These are phyloP conservation scores for Pseudocheirus occidentalis DNA, from an alignment of 2,797 vertebrate genomes.

Conservation along the genomic window DNA sequence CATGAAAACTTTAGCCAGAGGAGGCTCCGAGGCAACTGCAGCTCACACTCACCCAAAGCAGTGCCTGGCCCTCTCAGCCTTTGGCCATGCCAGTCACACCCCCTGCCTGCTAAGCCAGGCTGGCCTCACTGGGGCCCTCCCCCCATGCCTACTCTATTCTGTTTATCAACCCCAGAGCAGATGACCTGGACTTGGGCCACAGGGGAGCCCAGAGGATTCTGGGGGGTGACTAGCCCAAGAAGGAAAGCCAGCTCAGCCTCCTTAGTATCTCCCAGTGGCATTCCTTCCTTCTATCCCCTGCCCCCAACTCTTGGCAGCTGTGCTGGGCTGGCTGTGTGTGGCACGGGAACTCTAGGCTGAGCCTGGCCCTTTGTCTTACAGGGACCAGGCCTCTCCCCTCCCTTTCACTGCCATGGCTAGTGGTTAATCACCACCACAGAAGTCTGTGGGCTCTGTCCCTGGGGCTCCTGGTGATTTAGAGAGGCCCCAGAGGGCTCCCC, in stretches of 20 bases:
- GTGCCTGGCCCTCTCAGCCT: no score
- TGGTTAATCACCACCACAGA: no score
- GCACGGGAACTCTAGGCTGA: neutral
- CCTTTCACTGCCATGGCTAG: neutral
- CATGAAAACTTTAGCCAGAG: neutral
- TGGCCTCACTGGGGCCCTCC: neutral
- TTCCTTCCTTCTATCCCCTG: neutral
- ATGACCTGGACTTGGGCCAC: neutral
- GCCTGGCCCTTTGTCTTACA: neutral
- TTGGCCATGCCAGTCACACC: neutral
- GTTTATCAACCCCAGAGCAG: neutral
- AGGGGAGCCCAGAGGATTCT: neutral
- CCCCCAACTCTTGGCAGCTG: neutral
- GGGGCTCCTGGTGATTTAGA: neutral
- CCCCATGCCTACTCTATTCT: neutral
- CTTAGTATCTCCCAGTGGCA: no score
- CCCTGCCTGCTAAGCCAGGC: neutral
- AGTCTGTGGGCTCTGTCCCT: neutral
- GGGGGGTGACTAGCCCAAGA: neutral
- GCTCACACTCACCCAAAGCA: neutral
- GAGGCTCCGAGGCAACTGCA: neutral
- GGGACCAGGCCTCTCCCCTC: no score
- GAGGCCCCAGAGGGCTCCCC: no score
- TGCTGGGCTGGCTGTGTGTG: neutral
- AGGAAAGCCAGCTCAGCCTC: neutral